Evolutionary conservation across 2,888 invertebrate genomes (phyloP).

Genomic region (Aphodius granarius): DNA sequence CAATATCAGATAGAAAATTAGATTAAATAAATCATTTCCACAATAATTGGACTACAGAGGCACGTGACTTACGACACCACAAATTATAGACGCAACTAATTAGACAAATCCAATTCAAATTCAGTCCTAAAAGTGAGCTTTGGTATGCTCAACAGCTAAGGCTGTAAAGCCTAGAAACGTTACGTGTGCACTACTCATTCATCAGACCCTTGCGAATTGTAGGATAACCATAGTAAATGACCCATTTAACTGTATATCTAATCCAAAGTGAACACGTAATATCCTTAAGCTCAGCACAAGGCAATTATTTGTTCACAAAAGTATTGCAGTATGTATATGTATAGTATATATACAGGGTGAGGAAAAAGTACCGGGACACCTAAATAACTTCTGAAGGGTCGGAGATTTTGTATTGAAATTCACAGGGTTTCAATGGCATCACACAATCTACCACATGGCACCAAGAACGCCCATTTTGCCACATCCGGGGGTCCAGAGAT

Average conservation of each 20-base stretch:
- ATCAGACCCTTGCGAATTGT: background rate
- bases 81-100: background rate
- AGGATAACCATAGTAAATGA: background rate
- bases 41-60: background rate
- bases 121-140: background rate
- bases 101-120: background rate
- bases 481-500: too few relatives aligned
- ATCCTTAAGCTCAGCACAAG: background rate
- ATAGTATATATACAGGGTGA: too few relatives aligned
- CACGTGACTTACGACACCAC: background rate
- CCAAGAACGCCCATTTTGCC: too few relatives aligned
- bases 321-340: too few relatives aligned
- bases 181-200: background rate
- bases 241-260: background rate
- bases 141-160: background rate
- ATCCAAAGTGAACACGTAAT: background rate
- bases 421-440: too few relatives aligned
- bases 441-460: too few relatives aligned
- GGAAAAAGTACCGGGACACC: too few relatives aligned
- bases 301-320: too few relatives aligned
- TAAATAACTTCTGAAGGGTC: too few relatives aligned
- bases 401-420: too few relatives aligned
- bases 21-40: too few relatives aligned
- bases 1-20: too few relatives aligned
- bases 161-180: background rate